These are phyloP conservation scores for Apaloderma vittatum DNA, from an alignment of 2,113 vertebrate genomes.

Conservation along the genomic window DNA sequence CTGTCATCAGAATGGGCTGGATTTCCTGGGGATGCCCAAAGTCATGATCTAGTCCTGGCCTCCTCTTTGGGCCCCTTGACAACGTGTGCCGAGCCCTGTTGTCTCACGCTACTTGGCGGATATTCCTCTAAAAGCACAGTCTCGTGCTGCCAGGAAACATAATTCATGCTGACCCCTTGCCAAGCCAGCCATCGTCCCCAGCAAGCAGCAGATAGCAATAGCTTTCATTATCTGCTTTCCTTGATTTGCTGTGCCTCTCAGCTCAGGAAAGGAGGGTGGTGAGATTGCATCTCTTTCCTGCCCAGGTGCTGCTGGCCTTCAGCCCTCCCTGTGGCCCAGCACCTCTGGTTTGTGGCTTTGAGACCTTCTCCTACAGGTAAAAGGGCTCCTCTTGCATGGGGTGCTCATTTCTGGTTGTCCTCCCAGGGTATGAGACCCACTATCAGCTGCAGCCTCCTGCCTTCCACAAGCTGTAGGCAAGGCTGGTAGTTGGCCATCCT, in stretches of 20 bases:
- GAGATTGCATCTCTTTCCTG: constrained; percentile 40
- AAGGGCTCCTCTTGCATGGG: background rate
- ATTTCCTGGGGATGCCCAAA: constrained; percentile 20
- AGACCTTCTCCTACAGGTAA: background rate
- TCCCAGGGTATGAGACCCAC: background rate
- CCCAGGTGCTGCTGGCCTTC: constrained; percentile 18
- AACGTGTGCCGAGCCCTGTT: rapidly evolving
- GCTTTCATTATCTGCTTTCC: background rate
- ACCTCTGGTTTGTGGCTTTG: background rate
- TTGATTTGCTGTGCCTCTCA: background rate
- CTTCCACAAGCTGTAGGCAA: background rate
- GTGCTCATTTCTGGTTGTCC: background rate
- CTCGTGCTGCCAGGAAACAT: constrained; percentile 30
- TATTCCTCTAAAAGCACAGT: constrained; percentile 2
- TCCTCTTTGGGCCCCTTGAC: rapidly evolving
- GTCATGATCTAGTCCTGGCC: background rate
- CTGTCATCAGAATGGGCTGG: background rate
- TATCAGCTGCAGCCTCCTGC: background rate
- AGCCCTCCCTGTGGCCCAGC: background rate
- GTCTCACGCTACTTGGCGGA: background rate
- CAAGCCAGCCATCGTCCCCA: rapidly evolving
- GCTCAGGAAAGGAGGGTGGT: constrained; percentile 9
- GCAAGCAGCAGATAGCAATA: rapidly evolving
- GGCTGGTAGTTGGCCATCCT: rapidly evolving
- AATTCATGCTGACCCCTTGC: background rate